Evolutionary conservation across 2,113 vertebrate species (phyloP).

Genomic region (Malaclemys terrapin): DNA sequence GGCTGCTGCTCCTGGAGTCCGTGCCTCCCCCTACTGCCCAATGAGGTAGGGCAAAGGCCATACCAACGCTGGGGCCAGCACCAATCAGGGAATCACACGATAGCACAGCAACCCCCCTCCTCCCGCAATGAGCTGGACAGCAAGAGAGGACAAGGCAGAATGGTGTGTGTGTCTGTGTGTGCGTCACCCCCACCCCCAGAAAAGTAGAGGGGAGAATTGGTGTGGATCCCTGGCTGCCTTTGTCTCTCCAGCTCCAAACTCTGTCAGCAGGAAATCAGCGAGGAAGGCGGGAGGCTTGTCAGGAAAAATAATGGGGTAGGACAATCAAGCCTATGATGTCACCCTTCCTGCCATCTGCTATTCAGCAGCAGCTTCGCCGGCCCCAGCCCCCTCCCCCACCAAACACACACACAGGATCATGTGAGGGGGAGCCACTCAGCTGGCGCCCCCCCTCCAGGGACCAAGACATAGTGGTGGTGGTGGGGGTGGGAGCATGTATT

Average conservation of each 20-base stretch:
- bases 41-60: neutral
- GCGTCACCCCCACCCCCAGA: neutral
- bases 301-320: constrained; percentile 72
- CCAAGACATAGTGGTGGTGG: neutral
- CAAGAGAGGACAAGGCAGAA: neutral
- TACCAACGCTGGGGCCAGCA: neutral
- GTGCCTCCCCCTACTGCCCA: neutral
- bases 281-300: constrained; percentile 68
- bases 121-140: neutral
- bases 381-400: neutral
- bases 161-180: neutral
- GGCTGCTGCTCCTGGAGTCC: neutral
- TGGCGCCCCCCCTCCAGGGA: neutral
- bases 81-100: neutral
- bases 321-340: constrained; percentile 74
- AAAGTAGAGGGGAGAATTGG: neutral
- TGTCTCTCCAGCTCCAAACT: constrained; percentile 33
- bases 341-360: constrained; percentile 80
- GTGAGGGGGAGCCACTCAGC: neutral
- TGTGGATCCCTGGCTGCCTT: constrained; percentile 28
- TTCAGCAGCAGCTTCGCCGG: constrained; percentile 26
- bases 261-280: constrained; percentile 62
- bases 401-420: neutral
- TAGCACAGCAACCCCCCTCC: neutral
- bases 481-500: neutral